Conservation (phyloP, 2,888 invertebrate species). For the Xestobium rufovillosum region DNA sequence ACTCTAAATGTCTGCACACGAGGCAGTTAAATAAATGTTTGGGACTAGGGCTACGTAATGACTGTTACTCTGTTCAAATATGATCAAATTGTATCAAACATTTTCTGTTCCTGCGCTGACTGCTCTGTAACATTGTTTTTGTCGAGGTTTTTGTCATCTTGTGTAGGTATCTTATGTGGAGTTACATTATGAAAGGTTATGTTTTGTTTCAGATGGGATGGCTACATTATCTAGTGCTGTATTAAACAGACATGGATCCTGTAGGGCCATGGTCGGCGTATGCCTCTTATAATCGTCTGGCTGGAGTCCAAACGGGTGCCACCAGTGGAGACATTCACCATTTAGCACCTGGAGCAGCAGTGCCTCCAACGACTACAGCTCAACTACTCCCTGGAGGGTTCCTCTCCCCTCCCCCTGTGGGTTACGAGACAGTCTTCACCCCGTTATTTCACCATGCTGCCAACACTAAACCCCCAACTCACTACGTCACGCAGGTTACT, state of each 20-base stretch:
- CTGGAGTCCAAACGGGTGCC: constrained; percentile 62
- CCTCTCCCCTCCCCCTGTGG: constrained; percentile 65
- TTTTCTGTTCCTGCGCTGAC: no score
- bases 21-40: no score
- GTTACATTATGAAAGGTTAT: no score
- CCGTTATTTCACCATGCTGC: constrained; percentile 76
- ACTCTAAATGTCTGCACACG: no score
- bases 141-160: no score
- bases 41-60: no score
- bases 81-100: no score
- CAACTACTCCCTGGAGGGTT: constrained; percentile 64
- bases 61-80: no score
- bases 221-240: constrained; percentile 32
- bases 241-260: constrained; percentile 63
- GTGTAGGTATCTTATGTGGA: no score
- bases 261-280: constrained; percentile 83
- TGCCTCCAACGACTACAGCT: constrained; percentile 60
- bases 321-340: constrained; percentile 57
- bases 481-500: constrained; percentile 44
- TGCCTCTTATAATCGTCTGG: constrained; percentile 75
- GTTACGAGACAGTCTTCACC: constrained; percentile 75
- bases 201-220: constrained; percentile 40
- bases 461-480: constrained; percentile 48
- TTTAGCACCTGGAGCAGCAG: constrained; percentile 44
- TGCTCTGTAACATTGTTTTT: no score